These are phyloP conservation scores for Ctenochaetus hawaiiensis DNA, from an alignment of 2,797 vertebrate genomes.

Conservation along the genomic window DNA sequence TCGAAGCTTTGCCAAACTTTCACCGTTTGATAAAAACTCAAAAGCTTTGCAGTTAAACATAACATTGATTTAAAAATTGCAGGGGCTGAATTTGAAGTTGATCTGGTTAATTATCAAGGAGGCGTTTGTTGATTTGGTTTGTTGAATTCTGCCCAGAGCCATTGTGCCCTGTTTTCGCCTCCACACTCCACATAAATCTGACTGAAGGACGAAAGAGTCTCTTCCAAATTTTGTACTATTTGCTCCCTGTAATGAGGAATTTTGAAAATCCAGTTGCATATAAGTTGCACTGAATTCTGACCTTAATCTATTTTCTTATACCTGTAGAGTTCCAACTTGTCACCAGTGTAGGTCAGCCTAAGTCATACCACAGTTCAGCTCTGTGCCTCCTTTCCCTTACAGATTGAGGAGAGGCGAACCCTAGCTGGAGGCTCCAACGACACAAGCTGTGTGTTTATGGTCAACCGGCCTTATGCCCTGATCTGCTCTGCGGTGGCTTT, in stretches of 20 bases:
- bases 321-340: neutral
- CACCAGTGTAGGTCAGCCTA: neutral
- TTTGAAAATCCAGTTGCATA: neutral
- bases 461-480: conserved; percentile 87
- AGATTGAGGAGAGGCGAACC: conserved; percentile 81
- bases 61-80: too few species aligned
- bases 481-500: conserved; percentile 88
- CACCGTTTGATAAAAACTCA: too few species aligned
- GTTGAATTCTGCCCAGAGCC: too few species aligned
- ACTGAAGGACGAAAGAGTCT: neutral
- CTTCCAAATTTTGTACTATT: neutral
- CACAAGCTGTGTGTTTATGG: conserved; percentile 87
- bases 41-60: too few species aligned
- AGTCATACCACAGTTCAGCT: too few species aligned
- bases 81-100: too few species aligned
- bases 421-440: conserved; percentile 74
- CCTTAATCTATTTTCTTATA: neutral
- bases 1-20: too few species aligned
- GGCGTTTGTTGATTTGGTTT: too few species aligned
- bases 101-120: too few species aligned
- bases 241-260: neutral
- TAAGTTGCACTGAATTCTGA: neutral
- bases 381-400: conserved; percentile 3
- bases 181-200: neutral
- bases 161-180: neutral